Conservation (phyloP, 2,797 vertebrate genomes). For the Pseudomugil gertrudae region DNA sequence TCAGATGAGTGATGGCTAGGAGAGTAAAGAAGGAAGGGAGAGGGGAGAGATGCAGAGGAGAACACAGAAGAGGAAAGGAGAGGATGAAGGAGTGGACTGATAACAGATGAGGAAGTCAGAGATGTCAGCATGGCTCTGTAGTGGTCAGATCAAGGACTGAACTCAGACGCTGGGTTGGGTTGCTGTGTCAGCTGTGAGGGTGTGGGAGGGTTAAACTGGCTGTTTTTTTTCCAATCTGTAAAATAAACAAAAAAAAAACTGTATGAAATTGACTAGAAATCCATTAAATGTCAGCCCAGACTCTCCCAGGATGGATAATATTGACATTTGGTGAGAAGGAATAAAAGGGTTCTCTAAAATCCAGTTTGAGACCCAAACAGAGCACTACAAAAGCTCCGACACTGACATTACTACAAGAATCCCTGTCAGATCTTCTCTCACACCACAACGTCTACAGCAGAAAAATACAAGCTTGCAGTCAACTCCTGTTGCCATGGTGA, state of each 20-base stretch:
- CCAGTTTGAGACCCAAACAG: not conserved
- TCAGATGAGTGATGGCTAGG: slow-evolving; percentile 26
- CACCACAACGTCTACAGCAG: not conserved
- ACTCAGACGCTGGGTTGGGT: slow-evolving; percentile 11
- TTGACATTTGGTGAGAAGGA: not conserved
- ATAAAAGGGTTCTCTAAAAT: not conserved
- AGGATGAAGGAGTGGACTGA: slow-evolving; percentile 28
- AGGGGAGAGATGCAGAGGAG: not conserved
- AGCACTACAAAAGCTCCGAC: not conserved
- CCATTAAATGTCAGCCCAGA: not conserved
- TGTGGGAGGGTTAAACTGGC: too few relatives aligned
- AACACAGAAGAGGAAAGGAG: slow-evolving; percentile 14
- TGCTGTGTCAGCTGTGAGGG: not conserved
- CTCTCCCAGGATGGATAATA: too few relatives aligned
- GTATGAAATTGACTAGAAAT: too few relatives aligned
- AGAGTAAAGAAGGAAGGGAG: not conserved
- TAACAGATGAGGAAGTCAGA: slow-evolving; percentile 47
- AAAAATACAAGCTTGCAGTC: not conserved
- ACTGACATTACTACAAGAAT: not conserved
- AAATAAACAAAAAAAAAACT: too few relatives aligned
- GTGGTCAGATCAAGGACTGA: slow-evolving; percentile 37
- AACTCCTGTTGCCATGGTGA: slow-evolving; percentile 29
- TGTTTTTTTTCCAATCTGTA: too few relatives aligned
- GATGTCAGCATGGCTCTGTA: slow-evolving; percentile 42
- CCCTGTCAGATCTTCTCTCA: not conserved